A percentile compares a stretch with the other conserved stretches of the same genome.
Conservation (phyloP, 2,113 vertebrate genomes). For the Muntiacus muntjak region DNA sequence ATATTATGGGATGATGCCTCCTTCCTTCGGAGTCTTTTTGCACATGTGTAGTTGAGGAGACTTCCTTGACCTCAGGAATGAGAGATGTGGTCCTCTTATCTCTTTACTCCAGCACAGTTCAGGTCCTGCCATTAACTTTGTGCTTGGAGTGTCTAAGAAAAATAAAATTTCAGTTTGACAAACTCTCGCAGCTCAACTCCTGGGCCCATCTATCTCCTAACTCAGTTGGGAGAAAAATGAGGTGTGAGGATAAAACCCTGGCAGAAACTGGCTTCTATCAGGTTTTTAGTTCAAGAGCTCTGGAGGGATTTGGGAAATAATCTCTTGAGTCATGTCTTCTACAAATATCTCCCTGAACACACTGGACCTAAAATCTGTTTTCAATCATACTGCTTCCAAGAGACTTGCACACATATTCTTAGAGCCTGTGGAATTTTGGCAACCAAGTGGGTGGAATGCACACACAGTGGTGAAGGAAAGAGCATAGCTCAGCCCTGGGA, state of each 20-base stretch:
- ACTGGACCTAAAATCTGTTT: neutral
- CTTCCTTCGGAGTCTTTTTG: neutral
- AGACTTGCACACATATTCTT: neutral
- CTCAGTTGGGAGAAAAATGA: neutral
- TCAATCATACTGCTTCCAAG: neutral
- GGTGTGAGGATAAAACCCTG: neutral
- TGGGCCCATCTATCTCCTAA: neutral
- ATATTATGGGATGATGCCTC: neutral
- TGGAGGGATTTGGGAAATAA: neutral
- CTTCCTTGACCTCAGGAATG: neutral
- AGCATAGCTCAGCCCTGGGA: neutral
- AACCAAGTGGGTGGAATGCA: no score
- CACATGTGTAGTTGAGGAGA: neutral
- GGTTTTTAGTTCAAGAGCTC: neutral
- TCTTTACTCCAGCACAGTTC: neutral
- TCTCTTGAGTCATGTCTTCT: neutral
- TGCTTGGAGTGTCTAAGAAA: neutral
- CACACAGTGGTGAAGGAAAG: neutral
- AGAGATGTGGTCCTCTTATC: neutral
- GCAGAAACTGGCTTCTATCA: neutral
- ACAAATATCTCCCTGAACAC: neutral
- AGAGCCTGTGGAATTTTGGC: neutral
- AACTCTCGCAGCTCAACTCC: neutral
- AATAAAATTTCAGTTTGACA: neutral
- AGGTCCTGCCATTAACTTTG: neutral